Evolutionary conservation across 1,140 invertebrate species (phyloP).

Genomic region (Drosophila eugracilis): DNA sequence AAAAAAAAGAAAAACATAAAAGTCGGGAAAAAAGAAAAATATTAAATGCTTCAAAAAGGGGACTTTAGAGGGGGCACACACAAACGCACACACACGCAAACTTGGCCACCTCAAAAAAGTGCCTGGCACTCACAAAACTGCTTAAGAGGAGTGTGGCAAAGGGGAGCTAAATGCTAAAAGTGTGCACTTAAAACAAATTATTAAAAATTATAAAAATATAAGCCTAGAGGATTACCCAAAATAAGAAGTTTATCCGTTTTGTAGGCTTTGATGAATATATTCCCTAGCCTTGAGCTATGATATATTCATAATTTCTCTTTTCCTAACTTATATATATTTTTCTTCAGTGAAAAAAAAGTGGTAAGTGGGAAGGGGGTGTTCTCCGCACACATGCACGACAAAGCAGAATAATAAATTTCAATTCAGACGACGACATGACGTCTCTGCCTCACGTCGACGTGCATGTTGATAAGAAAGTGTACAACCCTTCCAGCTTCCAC

Average conservation of each 20-base stretch:
- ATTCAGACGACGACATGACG: constrained; percentile 72
- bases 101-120: constrained; percentile 36
- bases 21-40: constrained; percentile 41
- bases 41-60: constrained; percentile 49
- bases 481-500: constrained; percentile 31
- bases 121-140: constrained; percentile 47
- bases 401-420: constrained; percentile 83
- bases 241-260: no score
- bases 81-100: constrained; percentile 9
- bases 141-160: constrained; percentile 1
- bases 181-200: background rate
- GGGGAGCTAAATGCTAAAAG: background rate
- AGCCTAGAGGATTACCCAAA: background rate
- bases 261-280: no score
- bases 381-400: constrained; percentile 66
- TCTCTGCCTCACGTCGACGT: constrained; percentile 59
- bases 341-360: background rate
- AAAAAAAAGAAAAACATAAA: constrained; percentile 10
- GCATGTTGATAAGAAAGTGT: constrained; percentile 72
- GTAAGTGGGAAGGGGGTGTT: background rate
- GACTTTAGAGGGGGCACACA: background rate
- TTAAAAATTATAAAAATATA: background rate
- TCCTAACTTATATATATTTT: background rate
- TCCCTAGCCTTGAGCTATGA: no score
- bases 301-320: background rate